Base-by-base conservation (phyloP, 2,888 invertebrate species). In the Leucophenga montana region DNA sequence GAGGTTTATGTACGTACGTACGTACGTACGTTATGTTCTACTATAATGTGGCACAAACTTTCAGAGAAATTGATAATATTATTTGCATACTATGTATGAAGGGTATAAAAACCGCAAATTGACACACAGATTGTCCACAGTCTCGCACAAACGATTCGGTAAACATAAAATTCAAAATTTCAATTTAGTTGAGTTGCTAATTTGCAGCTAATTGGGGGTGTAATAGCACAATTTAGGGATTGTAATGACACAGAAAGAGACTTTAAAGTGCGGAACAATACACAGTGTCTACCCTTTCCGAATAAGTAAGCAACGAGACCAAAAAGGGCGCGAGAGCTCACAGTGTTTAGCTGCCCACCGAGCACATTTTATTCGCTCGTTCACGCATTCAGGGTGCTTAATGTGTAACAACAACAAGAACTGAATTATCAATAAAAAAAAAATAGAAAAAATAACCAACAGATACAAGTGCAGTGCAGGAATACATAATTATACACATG, bases 201-300 rank as follows among this genome's bases (percentile, higher is more conserved):
- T 84, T 84, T 79, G 77, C 72, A 82, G 76, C 83, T 87, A 88
- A 88, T 87, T 88, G 87, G 85, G 86, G 85, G 86, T 87, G 87
- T 85, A 86, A 87, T 85, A 83, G 86, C 81, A 79, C 85, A 80
- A 84, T 86, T 85, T 84, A 85, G 82, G 81, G 84, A 62, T 73
- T 71, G 61, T 71, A 71, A 71, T 39, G 11, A 39, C 39, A 39
- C 39, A 39, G 9, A 39, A 39, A 39, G 27, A 27, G 27, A 39
- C 39, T 39, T 39, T 39, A 39, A 39, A 39, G 39, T 39, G 39
- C 11, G 67, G 22, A 61, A 61, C 27, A 20, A 20, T 44, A 16
- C 18, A 14, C 14, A 59, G 79, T 82, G 77, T 27, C 27, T 2
- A 27, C 39, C 39, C 39, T 39, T 39, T 39, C 11, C 39, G 39